Percentiles rank a stretch among this genome's conserved stretches.
These are phyloP conservation scores for Oreortyx pictus DNA, from an alignment of 2,797 vertebrate species.

Conservation along the genomic window DNA sequence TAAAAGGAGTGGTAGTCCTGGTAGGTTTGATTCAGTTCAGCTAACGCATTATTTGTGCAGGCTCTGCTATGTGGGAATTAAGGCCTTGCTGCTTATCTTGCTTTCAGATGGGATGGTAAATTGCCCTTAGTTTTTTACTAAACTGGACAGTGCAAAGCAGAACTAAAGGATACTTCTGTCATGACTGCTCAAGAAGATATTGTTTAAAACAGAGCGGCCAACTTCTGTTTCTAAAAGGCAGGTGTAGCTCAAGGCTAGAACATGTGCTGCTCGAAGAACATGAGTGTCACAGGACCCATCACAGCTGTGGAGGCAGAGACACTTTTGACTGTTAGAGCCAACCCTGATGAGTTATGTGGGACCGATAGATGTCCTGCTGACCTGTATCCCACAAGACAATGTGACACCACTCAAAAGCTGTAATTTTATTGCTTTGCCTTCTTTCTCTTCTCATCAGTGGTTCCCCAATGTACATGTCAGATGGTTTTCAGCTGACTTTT, in stretches of 20 bases:
- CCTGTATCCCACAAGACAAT: not conserved
- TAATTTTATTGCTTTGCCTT: not conserved
- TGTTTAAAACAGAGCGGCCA: not conserved
- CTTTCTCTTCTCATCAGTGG: not conserved
- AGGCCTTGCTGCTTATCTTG: not conserved
- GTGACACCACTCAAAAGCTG: not conserved
- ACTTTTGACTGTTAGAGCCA: not conserved
- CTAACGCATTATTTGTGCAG: too few relatives aligned
- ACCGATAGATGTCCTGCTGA: not conserved
- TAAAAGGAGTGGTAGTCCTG: not conserved
- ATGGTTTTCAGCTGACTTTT: conserved; percentile 17
- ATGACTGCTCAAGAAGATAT: not conserved
- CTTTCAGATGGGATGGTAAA: not conserved
- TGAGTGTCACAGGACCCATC: not conserved
- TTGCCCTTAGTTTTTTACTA: not conserved
- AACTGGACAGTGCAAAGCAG: not conserved
- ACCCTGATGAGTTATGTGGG: not conserved
- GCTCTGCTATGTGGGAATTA: not conserved
- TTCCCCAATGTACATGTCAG: not conserved
- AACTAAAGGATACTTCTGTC: not conserved
- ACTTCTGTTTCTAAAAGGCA: not conserved
- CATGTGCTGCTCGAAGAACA: not conserved
- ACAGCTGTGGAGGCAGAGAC: not conserved
- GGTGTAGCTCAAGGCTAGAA: not conserved
- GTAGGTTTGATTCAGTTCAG: not conserved